Evolutionary conservation across 30 jellyfish, hydroid and myxozoan species (phyloP), one percentile per base, ranked within the genome.

Genomic region (Cassiopea xamachana): DNA sequence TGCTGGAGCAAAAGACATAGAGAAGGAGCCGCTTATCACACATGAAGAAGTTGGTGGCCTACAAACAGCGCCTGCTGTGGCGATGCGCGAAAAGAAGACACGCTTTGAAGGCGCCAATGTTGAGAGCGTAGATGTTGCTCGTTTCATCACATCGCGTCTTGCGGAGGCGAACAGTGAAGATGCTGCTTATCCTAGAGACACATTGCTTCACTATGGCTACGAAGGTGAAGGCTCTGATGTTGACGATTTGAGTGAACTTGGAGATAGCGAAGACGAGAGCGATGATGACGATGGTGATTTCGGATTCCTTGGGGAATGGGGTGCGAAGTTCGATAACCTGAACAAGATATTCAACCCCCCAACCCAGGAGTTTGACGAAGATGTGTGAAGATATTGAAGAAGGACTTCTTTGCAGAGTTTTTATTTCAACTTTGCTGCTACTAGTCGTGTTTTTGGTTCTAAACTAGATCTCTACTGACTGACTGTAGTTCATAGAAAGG

Each of bases 181-280:
- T 77, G 97, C 98, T 51, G 94, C 98, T 74, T 90, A 96, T 79
- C 99, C 99, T 3, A 77, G 98, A 46, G 99, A 96, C 83, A 96
- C 99, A 69, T 87, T 96, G 81, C 91, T 96, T 83, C 99, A 96
- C 76, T 96, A 96, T 77, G 99, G 99, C 75, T 96, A 96, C 93
- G 99, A 96, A 86, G 99, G 99, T 12, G 98, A 96, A 80, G 99
- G 98, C n/a, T 92, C 98, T 2, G 99, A 96, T 58, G 97, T 96
- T 60, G 98, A 93, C 59, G 99, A 96, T 85, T 92, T 96, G 79
- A 96, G 99, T 76, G 99, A 96, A 73, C 90, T 96, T 1, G 99
- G 99, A 5, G 99, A 96, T 80, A 92, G 98, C 78, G 99, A 96
- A 59, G 93, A 87, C 72, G 99, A 96, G 74, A 93, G 98, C 75